phyloP scores from a whole-genome alignment of 1,140 invertebrate genomes.

The Marisa cornuarietis region DNA sequence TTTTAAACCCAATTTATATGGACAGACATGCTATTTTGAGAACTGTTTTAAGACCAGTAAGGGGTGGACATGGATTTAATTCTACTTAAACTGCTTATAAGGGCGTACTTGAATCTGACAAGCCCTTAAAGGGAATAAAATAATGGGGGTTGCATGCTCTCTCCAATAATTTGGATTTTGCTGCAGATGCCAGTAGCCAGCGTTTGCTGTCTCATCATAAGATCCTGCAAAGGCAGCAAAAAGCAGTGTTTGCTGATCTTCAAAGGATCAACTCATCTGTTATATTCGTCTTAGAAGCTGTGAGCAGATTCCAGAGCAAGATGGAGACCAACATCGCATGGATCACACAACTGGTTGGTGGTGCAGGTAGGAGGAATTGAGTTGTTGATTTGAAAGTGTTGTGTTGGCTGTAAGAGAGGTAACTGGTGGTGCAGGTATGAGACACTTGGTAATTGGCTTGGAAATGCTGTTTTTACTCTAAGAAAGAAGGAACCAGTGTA shows the following conservation, averaged over 20 bases:
- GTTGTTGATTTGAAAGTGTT: not conserved
- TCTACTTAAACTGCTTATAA: not conserved
- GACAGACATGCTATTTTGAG: not conserved
- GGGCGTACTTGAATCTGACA: not conserved
- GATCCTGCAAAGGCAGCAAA: conserved; percentile 69
- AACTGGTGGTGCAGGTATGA: too few relatives aligned
- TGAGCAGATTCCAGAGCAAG: conserved; percentile 68
- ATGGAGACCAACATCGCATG: conserved; percentile 71
- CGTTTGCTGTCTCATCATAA: conserved; percentile 70
- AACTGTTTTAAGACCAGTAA: not conserved
- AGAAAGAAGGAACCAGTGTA: too few relatives aligned
- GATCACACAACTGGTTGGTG: conserved; percentile 70
- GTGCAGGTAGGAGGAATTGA: conserved; percentile 65
- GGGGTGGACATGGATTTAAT: too few relatives aligned
- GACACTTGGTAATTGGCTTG: too few relatives aligned
- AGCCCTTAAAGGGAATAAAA: not conserved
- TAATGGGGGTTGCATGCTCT: not conserved
- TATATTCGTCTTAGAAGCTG: conserved; percentile 68
- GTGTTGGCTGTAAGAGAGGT: not conserved
- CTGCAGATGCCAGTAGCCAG: conserved; percentile 68
- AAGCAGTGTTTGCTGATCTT: conserved; percentile 71
- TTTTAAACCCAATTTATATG: conserved; percentile 1
- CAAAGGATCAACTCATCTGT: conserved; percentile 73
- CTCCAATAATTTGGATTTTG: not conserved
- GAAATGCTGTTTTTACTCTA: too few relatives aligned